Percentiles rank a stretch among this genome's conserved stretches.
Evolutionary conservation across 2,797 vertebrate species (phyloP).

Genomic region (Rachycentron canadum): DNA sequence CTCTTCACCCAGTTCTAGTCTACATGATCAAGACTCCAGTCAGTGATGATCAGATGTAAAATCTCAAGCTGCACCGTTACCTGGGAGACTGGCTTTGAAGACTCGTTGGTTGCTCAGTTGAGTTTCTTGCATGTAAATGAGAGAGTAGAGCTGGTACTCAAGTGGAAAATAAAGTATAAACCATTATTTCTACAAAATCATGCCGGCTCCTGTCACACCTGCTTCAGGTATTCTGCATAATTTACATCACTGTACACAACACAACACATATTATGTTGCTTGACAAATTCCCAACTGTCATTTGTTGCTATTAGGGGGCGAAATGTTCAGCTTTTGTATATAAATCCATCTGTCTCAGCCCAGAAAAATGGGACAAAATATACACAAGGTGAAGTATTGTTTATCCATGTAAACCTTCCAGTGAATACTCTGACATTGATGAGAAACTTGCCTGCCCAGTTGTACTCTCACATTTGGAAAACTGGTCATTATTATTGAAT

Average conservation of each 20-base stretch:
- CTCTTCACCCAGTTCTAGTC: conserved; percentile 63
- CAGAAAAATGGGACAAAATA: conserved; percentile 37
- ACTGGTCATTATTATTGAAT: conserved; percentile 43
- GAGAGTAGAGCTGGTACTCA: conserved; percentile 48
- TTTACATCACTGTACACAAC: conserved; percentile 60
- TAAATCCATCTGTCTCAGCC: conserved; percentile 32
- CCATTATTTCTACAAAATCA: conserved; percentile 65
- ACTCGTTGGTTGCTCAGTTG: conserved; percentile 65
- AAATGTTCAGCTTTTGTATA: conserved; percentile 33
- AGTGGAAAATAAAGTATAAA: conserved; percentile 67
- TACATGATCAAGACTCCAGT: conserved; percentile 74
- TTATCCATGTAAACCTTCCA: conserved; percentile 19
- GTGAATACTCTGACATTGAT: conserved; percentile 26
- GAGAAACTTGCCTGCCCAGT: conserved; percentile 10
- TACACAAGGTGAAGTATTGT: conserved; percentile 35
- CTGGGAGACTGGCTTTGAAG: conserved; percentile 80
- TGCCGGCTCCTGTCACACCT: conserved; percentile 56
- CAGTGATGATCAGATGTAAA: conserved; percentile 76
- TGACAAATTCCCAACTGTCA: conserved; percentile 50
- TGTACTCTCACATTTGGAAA: conserved; percentile 39
- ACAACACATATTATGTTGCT: conserved; percentile 29
- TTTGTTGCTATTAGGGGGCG: conserved; percentile 32
- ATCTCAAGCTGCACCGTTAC: conserved; percentile 73
- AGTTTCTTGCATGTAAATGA: conserved; percentile 77
- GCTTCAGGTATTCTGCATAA: conserved; percentile 61